Conservation (phyloP, 2,888 invertebrate species). For the Shargacucullia verbasci region DNA sequence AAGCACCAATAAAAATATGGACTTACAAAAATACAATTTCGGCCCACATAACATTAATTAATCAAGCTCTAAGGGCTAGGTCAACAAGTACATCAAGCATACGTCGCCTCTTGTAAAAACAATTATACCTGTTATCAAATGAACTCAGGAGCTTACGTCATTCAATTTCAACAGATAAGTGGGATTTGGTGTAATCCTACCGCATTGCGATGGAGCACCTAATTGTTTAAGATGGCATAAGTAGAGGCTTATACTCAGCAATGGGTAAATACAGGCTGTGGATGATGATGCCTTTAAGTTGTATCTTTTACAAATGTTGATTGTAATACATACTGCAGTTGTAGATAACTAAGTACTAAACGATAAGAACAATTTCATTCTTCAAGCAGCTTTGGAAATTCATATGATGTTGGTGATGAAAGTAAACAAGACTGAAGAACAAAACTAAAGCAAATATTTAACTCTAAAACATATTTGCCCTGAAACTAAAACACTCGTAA, state of each 20-base stretch:
- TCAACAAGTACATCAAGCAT: slow-evolving; percentile 20
- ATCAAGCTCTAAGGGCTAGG: slow-evolving; percentile 17
- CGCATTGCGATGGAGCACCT: slow-evolving; percentile 22
- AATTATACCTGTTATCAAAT: slow-evolving; percentile 37
- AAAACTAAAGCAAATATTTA: too few relatives aligned
- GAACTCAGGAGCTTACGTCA: slow-evolving; percentile 23
- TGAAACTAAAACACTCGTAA: too few relatives aligned
- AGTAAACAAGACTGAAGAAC: too few relatives aligned
- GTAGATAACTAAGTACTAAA: not conserved
- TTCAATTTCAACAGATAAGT: slow-evolving; percentile 31
- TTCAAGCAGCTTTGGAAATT: not conserved
- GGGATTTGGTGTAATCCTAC: slow-evolving; percentile 38
- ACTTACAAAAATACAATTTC: not conserved
- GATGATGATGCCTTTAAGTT: not conserved
- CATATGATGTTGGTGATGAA: not conserved
- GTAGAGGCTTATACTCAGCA: too few relatives aligned
- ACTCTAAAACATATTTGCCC: too few relatives aligned
- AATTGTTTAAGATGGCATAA: slow-evolving; percentile 15
- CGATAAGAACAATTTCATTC: too few relatives aligned
- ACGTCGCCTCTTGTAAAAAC: slow-evolving; percentile 18
- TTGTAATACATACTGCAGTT: not conserved
- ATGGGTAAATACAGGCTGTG: too few relatives aligned
- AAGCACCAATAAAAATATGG: too few relatives aligned
- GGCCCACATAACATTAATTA: slow-evolving; percentile 5
- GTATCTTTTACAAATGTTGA: not conserved